Evolutionary conservation across 2,888 invertebrate species (phyloP), one percentile per base, ranked within the genome.

Genomic region (Lordiphosa fenestrarum): DNA sequence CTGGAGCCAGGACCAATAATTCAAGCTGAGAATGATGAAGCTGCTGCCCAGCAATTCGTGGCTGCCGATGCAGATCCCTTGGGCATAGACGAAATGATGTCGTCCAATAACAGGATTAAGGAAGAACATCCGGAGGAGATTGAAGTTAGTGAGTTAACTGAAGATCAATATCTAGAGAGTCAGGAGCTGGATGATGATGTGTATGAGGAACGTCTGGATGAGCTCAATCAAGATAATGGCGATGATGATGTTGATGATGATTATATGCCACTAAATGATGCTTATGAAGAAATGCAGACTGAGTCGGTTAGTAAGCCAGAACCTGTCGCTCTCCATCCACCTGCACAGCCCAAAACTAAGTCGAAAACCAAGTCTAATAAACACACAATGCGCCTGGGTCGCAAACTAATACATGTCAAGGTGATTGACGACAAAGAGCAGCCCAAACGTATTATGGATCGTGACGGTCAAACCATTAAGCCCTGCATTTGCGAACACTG

Each of bases 401-500:
- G 78, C 5, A 59, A 80, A 49, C 74, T 83, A 0, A 78, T 77
- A 49, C 82, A 83, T 36, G 82, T 77, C 1, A 82, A 71, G 13
- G 42, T 77, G 2, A 77, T 84, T 1, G 60, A 84, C 39, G 77
- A 77, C 0, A 53, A 44, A 6, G 30, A 66, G 7, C 78, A 84
- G 21, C 82, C 76, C 1, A 77, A 77, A 25, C 82, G 77, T 0
- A 77, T 77, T 42, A 77, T 77, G 35, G 84, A 84, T 57, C 71
- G 74, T 0, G 65, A 77, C 10, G 47, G 84, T 1, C 82, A 71
- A 36, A 48, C 38, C 2, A 38, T 54, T 15, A 61, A 68, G 36
- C 77, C 84, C 6, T 77, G 77, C 41, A 77, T 77, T 12, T 77
- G 77, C 48, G 77, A 77, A 44, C 83, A 83, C 21, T 77, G 77